Conservation (phyloP, 2,888 invertebrate genomes). For the Helleia helle region DNA sequence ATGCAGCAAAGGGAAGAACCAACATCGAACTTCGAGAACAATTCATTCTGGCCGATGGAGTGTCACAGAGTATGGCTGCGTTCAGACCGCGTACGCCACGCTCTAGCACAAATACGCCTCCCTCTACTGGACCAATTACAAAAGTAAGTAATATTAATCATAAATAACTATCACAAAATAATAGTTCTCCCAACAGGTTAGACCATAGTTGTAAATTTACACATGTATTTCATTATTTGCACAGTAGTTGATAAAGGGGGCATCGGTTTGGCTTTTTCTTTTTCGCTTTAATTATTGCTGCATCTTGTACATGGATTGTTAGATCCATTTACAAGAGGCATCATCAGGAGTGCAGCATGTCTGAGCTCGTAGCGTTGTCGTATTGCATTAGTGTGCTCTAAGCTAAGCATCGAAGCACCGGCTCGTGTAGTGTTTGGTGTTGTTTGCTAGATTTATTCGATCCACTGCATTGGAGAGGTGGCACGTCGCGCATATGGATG, state of each 20-base stretch:
- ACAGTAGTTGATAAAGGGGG: constrained; percentile 70
- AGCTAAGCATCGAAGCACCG: constrained; percentile 65
- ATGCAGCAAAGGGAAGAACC: constrained; percentile 98
- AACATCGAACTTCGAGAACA: constrained; percentile 99
- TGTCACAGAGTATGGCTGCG: constrained; percentile 98
- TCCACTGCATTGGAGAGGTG: constrained; percentile 71
- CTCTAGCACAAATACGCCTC: constrained; percentile 81
- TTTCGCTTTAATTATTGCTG: constrained; percentile 51
- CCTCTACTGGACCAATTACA: constrained; percentile 90
- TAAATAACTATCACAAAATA: constrained; percentile 29
- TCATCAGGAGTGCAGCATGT: constrained; percentile 65
- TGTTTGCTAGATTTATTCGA: constrained; percentile 64
- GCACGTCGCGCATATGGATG: constrained; percentile 66
- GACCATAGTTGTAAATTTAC: constrained; percentile 52
- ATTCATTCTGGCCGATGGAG: constrained; percentile 98
- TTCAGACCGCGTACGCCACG: constrained; percentile 96
- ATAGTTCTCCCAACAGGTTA: constrained; percentile 51
- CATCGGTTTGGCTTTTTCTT: constrained; percentile 63
- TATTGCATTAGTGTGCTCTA: constrained; percentile 68
- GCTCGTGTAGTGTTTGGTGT: constrained; percentile 71
- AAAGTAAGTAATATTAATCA: constrained; percentile 84
- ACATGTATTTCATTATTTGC: constrained; percentile 60
- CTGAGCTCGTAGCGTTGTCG: constrained; percentile 69
- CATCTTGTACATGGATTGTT: constrained; percentile 60
- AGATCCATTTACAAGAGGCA: constrained; percentile 64